Conservation (phyloP, 2,113 vertebrate species). For the Xenus cinereus region DNA sequence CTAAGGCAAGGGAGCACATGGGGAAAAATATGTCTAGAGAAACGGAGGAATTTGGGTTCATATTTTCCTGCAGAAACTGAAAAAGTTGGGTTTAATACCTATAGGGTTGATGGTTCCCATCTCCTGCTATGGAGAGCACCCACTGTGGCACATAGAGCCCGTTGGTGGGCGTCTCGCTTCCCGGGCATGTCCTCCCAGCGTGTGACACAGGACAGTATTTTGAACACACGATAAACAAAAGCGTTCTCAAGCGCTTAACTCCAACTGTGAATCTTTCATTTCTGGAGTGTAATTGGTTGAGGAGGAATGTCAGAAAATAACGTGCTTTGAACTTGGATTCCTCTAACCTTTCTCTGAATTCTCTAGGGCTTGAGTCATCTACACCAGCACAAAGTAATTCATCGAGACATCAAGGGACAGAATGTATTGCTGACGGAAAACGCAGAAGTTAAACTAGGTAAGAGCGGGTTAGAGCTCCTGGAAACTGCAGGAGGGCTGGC, state of each 20-base stretch:
- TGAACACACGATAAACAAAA: neutral
- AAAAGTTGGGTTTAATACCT: neutral
- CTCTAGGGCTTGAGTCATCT: conserved; percentile 96
- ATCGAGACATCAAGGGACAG: conserved; percentile 98
- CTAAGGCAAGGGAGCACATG: neutral
- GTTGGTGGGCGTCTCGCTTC: accelerated
- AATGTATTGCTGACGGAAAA: conserved; percentile 98
- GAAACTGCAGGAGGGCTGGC: neutral
- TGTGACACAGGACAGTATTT: neutral
- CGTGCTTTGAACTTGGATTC: conserved; percentile 22
- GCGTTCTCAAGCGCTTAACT: neutral
- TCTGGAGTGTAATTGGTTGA: neutral
- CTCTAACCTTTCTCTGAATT: conserved; percentile 49
- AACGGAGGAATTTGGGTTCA: neutral
- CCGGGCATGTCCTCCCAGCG: neutral
- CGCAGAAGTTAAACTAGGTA: conserved; percentile 97
- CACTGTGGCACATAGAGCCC: neutral
- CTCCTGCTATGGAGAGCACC: neutral
- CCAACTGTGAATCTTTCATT: conserved; percentile 33
- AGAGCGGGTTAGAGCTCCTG: conserved; percentile 47
- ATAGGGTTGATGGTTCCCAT: neutral
- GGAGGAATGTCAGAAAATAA: conserved; percentile 40
- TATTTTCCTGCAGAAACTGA: neutral
- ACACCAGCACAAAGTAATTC: conserved; percentile 99
- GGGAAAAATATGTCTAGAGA: neutral